These are phyloP conservation scores for Narcine bancroftii DNA, from an alignment of 2,113 vertebrate genomes.

Conservation along the genomic window DNA sequence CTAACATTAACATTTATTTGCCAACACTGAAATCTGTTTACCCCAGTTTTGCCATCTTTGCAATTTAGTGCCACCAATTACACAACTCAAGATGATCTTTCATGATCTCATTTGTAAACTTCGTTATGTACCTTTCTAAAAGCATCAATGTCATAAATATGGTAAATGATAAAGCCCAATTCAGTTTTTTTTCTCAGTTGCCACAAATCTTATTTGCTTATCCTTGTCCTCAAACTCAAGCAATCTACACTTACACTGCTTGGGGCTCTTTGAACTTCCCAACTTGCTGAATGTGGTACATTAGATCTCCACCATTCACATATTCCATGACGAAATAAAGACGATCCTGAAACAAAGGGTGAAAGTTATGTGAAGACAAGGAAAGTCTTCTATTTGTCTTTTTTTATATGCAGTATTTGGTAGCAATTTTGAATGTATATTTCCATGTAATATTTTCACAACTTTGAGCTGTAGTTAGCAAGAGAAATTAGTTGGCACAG, in stretches of 20 bases:
- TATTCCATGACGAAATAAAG: slow-evolving; percentile 98
- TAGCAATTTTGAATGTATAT: neutral
- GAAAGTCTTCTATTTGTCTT: too few species aligned
- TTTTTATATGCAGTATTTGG: neutral
- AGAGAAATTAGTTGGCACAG: neutral
- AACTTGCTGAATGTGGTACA: slow-evolving; percentile 98
- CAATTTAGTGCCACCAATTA: too few species aligned
- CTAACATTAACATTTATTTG: too few species aligned
- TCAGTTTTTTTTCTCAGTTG: neutral
- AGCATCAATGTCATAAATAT: neutral
- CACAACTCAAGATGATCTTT: too few species aligned
- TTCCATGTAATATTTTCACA: neutral
- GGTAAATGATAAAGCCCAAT: neutral
- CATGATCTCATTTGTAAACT: neutral
- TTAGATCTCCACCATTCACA: slow-evolving; percentile 95
- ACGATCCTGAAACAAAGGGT: slow-evolving; percentile 67
- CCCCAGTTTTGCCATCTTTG: too few species aligned
- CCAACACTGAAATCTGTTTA: too few species aligned
- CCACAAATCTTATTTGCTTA: neutral
- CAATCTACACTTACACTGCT: slow-evolving; percentile 76
- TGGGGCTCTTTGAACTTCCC: slow-evolving; percentile 97
- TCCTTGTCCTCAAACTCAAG: too few species aligned
- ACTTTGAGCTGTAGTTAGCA: neutral
- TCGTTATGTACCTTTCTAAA: neutral
- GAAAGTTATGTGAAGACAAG: neutral